Conservation (phyloP, 2,888 invertebrate genomes). For the Dexiosoma caninum region DNA sequence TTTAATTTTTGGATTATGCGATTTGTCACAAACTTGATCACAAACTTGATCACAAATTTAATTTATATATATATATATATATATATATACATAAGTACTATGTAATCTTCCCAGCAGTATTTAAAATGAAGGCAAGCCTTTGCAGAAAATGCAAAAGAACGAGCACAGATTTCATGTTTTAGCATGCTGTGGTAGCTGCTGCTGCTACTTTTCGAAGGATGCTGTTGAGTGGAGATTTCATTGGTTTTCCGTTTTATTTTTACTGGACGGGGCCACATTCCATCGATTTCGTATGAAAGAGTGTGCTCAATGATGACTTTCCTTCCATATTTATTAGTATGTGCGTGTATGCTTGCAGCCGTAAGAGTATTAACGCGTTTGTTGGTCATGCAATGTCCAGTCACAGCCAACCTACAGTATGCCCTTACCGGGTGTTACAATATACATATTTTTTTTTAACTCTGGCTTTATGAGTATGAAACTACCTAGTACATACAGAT, state of each 20-base stretch:
- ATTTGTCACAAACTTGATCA: not conserved
- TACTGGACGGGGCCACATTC: conserved; percentile 60
- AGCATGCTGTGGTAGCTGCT: conserved; percentile 42
- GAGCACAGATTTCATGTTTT: conserved; percentile 54
- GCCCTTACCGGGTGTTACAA: conserved; percentile 62
- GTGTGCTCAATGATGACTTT: conserved; percentile 1
- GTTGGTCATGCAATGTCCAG: conserved; percentile 35
- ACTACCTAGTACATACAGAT: too few relatives aligned
- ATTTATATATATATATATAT: not conserved
- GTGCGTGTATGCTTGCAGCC: not conserved
- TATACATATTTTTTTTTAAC: conserved; percentile 29
- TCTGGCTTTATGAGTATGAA: conserved; percentile 4
- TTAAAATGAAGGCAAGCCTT: not conserved
- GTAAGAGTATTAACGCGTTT: conserved; percentile 10
- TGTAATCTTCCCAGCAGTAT: not conserved
- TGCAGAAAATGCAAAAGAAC: conserved; percentile 29
- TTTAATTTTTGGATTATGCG: too few relatives aligned
- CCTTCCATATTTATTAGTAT: not conserved
- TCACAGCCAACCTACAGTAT: conserved; percentile 45
- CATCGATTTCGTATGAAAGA: conserved; percentile 40
- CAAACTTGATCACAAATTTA: too few relatives aligned
- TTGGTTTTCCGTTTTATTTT: conserved; percentile 59
- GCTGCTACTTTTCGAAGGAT: conserved; percentile 34
- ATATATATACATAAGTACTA: too few relatives aligned
- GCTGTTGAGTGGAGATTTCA: conserved; percentile 38